Base-by-base conservation (phyloP, 2,888 invertebrate genomes). In the Scotopteryx bipunctaria region DNA sequence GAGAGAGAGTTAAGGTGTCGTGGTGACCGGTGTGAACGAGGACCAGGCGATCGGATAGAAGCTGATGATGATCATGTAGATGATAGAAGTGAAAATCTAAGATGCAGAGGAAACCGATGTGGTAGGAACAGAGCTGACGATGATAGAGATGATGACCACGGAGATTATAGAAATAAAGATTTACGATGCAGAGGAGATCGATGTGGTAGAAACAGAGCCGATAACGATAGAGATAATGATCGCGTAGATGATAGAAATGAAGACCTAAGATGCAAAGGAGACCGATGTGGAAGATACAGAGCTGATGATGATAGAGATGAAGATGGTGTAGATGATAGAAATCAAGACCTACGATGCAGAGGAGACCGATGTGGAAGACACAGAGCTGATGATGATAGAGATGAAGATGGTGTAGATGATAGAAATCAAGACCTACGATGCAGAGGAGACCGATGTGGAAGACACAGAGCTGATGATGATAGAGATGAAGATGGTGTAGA, bases 291-390 rank as follows among this genome's bases (percentile, higher is more conserved):
- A n/a, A n/a, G n/a, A n/a, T n/a, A n/a, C n/a, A 25, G 40, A 9
- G 25, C 8, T 19, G 14, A 6, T 19, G 31, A 13, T 19, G 9
- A 11, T 21, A 5, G n/a, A 2, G 27, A 29, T 21, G 46, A 57
- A 3, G 25, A 35, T 2, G 8, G 38, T 19, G 35, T 37, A 14
- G 36, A 55, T n/a, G 25, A 21, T 2, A 16, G 8, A 8, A 27
- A 42, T 16, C 1, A 29, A 14, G 9, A 42, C 21, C 36, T 58
- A 2, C 43, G 52, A 3, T 62, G 62, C 13, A 41, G 23, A n/a
- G 49, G 55, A 2, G 29, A 21, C n/a, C 37, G 45, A 2, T 45
- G 37, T 11, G 37, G 45, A 3, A 29, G 38, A 23, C 15, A 13
- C 15, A 31, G 9, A 11, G 27, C 1, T 8, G 1, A 33, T 15